A percentile compares a stretch with the other conserved stretches of the same genome.
phyloP scores from a whole-genome alignment of 2,888 invertebrate genomes.

The Arge pagana region DNA sequence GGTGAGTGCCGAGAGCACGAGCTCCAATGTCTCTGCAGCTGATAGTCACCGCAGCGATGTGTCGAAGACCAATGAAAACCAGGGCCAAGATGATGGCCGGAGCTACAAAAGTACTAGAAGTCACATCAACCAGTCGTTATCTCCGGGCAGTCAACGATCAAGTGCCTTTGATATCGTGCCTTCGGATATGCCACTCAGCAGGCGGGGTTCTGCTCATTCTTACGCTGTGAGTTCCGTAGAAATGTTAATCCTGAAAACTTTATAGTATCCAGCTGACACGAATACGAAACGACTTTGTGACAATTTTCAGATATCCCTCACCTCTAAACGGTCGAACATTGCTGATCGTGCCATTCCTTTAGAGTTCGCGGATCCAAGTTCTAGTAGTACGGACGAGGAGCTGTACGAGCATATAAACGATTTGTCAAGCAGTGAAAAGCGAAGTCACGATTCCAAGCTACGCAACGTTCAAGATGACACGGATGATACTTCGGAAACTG shows the following conservation, averaged over 20 bases:
- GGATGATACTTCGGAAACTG: constrained; percentile 3
- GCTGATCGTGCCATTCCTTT: constrained; percentile 1
- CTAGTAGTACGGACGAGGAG: constrained; percentile 5
- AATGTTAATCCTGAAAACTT: not conserved
- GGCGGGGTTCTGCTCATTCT: constrained; percentile 38
- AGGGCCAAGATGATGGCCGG: constrained; percentile 2
- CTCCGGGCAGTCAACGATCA: constrained; percentile 27
- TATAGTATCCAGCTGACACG: not conserved
- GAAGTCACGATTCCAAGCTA: constrained; percentile 9
- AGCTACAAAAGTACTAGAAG: constrained; percentile 7
- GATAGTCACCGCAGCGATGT: not conserved
- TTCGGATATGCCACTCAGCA: constrained; percentile 33
- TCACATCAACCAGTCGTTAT: constrained; percentile 30
- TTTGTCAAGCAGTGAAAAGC: not conserved
- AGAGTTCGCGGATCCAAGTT: constrained; percentile 2
- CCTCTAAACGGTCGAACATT: constrained; percentile 5
- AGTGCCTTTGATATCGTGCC: constrained; percentile 45
- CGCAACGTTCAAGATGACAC: constrained; percentile 5
- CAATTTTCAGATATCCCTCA: not conserved
- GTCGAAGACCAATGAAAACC: not conserved
- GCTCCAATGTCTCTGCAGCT: not conserved
- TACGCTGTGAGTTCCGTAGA: constrained; percentile 36
- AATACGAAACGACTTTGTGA: too few relatives aligned
- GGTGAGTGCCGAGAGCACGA: constrained; percentile 3
- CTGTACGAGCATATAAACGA: constrained; percentile 4